Evolutionary conservation across 2,888 invertebrate genomes (phyloP), one percentile per base, ranked within the genome.

Genomic region (Sphinx pinastri): DNA sequence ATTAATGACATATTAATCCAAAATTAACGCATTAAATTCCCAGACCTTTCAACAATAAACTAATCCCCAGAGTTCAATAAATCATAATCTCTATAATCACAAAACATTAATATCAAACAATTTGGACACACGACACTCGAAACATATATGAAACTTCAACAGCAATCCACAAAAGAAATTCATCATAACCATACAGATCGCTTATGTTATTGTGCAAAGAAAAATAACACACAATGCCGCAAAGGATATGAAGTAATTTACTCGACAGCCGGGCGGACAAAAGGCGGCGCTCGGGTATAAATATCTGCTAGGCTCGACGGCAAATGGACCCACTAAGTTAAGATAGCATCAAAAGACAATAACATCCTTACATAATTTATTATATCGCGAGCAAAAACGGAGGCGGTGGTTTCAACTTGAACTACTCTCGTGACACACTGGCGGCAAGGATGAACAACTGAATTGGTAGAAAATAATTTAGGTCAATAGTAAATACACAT

Each of bases 321-420:
- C 78, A 80, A 85, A 84, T 80, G 82, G 82, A 83, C 81, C 84
- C 81, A 80, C 85, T 77, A 83, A 87, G 84, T 85, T 82, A 79
- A 87, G 91, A 91, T 91, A 91, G 73, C 83, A 89, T 91, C 89
- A 79, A 72, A 81, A 87, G 89, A 92, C 91, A 91, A 91, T 91
- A 89, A 89, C 82, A 83, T 79, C 83, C 85, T 85, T 85, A 84
- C 84, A 84, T 89, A 90, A 91, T 91, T 91, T 91, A 91, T 91
- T 90, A 88, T 85, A 85, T 84, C 85, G 81, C 77, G 79, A 72
- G 84, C 88, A 88, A 90, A 90, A 90, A 89, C 87, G 80, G 82
- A 74, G 81, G 79, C 77, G 79, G 78, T 73, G 77, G 81, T 78
- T 73, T 70, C 68, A 69, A 71, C 71, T 74, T 75, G 68, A 73